Base-by-base conservation (phyloP, 2,113 vertebrate genomes). In the Vimba vimba region DNA sequence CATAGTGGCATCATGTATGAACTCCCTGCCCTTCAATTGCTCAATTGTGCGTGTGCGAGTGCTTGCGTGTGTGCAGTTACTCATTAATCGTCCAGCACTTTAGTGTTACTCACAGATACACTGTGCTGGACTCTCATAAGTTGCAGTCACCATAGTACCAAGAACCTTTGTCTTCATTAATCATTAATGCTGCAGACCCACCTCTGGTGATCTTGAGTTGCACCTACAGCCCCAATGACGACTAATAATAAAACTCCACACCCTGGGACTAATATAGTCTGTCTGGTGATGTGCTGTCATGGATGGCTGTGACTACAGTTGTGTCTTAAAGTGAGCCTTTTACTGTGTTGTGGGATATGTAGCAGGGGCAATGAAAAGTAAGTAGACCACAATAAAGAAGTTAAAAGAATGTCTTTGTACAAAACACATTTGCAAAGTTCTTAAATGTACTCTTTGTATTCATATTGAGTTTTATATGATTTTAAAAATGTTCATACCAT, bases 241-340 rank as follows among this genome's bases (percentile, higher is more conserved):
- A 71, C 71, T 89, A 83, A 86, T 86, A 87, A 86, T 89, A 85
- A 78, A 66, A 36, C 59, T 45, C 69, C 71, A 83, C 84, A 87
- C 68, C 79, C 86, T 85, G 74, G 39, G 77, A 89, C 69, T 47
- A 59, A 86, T 76, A 83, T 86, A 87, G 45, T 30, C 47, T 73
- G 74, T 80, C 78, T n/a, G 52, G 60, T 66, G 43, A 21, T 81
- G n/a, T 64, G 23, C 45, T 73, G 64, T 50, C 30, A 43, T 73
- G 69, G 66, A 75, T 64, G 12, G 21, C 21, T 13, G 19, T 57
- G 55, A 79, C 52, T 19, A n/a, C 10, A 6, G 17, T 60, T 60
- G 27, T 23, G 12, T 60, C 69, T 73, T n/a, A n/a, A 73, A 73
- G 69, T 73, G 36, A 73, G 23, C 36, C 19, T 39, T 43, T 39